These are phyloP conservation scores for Myotis davidii DNA, from an alignment of 2,113 vertebrate species.

Conservation along the genomic window DNA sequence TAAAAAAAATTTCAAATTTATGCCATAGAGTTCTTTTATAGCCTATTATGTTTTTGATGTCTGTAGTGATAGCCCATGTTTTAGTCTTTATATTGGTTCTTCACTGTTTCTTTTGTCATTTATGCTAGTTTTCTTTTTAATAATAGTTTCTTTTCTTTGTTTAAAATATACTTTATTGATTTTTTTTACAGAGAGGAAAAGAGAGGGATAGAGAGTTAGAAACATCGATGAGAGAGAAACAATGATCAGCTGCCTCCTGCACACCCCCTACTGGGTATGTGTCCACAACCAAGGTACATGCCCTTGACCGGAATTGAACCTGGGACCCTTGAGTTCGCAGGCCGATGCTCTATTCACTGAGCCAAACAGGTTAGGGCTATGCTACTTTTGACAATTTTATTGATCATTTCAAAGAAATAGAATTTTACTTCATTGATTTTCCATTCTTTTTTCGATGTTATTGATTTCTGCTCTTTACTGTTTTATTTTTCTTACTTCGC, in stretches of 20 bases:
- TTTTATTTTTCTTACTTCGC: not conserved
- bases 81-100: not conserved
- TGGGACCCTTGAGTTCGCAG: too few species aligned
- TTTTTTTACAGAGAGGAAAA: too few species aligned
- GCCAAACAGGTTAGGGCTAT: too few species aligned
- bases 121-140: not conserved
- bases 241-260: too few species aligned
- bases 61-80: not conserved
- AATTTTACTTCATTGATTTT: not conserved
- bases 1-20: not conserved
- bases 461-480: not conserved
- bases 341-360: too few species aligned
- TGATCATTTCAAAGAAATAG: not conserved
- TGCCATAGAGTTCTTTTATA: not conserved
- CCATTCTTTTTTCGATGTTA: not conserved
- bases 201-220: too few species aligned
- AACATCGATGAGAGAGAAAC: too few species aligned
- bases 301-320: too few species aligned
- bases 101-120: not conserved
- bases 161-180: too few species aligned
- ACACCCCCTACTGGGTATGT: too few species aligned
- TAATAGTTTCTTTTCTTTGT: too few species aligned
- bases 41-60: not conserved
- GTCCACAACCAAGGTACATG: too few species aligned
- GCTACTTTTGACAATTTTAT: not conserved